A percentile compares a stretch with the other conserved stretches of the same genome.
phyloP scores from a whole-genome alignment of 2,797 vertebrate species.

The Apodemus agrarius region DNA sequence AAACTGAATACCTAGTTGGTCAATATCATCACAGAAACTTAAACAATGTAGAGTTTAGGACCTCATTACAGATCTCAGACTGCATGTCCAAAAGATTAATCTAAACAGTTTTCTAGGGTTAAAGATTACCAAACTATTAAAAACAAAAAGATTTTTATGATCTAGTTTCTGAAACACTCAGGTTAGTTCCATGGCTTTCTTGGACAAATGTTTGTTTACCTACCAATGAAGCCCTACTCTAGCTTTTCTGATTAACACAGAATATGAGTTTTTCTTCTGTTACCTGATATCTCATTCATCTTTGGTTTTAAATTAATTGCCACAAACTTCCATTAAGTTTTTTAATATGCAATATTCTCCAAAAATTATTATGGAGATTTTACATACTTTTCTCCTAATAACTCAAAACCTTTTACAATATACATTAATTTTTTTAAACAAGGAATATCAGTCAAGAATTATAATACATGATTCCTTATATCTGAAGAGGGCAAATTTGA shows the following conservation, averaged over 20 bases:
- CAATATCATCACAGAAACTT: conserved; percentile 56
- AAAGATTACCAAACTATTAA: neutral
- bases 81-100: neutral
- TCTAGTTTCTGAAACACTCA: conserved; percentile 8
- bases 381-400: conserved; percentile 4
- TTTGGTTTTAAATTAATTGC: neutral
- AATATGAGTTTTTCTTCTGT: neutral
- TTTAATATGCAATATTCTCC: neutral
- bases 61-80: neutral
- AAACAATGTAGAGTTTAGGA: neutral
- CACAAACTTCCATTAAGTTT: neutral
- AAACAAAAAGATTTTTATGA: conserved; percentile 29
- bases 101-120: neutral
- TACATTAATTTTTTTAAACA: conserved; percentile 10
- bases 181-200: neutral
- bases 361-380: conserved; percentile 36
- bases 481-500: conserved; percentile 2
- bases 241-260: conserved; percentile 17
- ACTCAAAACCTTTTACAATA: neutral
- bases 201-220: conserved; percentile 21
- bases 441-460: neutral
- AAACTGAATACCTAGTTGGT: conserved; percentile 28
- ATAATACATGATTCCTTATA: neutral
- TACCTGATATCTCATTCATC: conserved; percentile 16
- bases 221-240: neutral